Conservation (phyloP, 2,888 invertebrate species). For the Suillia variegata region DNA sequence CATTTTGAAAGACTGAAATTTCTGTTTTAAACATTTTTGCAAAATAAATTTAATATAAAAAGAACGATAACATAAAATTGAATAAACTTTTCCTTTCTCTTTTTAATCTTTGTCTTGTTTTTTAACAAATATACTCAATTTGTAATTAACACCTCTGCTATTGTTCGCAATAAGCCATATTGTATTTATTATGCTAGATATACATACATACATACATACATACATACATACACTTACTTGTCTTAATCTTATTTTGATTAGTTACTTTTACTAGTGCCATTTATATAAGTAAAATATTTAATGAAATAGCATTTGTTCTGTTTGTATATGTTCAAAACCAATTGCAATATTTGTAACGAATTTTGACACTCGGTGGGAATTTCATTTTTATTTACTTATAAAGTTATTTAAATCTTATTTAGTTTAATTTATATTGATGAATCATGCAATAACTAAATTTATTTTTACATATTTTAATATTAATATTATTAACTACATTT, state of each 20-base stretch:
- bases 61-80: background rate
- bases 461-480: constrained; percentile 14
- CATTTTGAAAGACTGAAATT: constrained; percentile 3
- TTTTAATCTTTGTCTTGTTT: background rate
- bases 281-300: background rate
- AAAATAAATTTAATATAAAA: background rate
- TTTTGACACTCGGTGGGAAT: background rate
- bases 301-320: background rate
- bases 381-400: background rate
- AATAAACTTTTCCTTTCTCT: background rate
- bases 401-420: background rate
- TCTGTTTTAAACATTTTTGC: background rate
- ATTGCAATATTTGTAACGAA: constrained; percentile 2
- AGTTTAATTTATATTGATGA: background rate
- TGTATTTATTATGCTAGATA: background rate
- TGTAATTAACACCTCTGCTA: no score
- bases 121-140: background rate
- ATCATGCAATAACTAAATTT: no score
- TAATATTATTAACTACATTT: constrained; percentile 43
- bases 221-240: background rate
- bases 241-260: background rate
- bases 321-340: background rate
- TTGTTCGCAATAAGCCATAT: no score
- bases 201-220: no score
- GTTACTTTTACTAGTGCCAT: constrained; percentile 1